Conservation (phyloP, 2,888 invertebrate species). For the Himalopsyche japonica region DNA sequence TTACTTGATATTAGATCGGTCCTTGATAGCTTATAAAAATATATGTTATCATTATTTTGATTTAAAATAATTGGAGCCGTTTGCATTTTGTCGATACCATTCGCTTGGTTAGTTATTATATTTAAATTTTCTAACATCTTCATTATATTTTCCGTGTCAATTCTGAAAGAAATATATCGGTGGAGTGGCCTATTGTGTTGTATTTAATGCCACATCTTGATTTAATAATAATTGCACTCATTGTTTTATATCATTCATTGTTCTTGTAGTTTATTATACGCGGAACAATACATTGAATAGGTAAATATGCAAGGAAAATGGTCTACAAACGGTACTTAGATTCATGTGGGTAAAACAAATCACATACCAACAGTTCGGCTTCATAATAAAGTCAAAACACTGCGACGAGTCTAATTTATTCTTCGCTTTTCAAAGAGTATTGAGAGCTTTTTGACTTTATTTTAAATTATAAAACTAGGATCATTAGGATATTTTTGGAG, state of each 20-base stretch:
- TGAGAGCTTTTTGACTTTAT: too few relatives aligned
- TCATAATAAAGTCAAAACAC: neutral
- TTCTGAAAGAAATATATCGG: neutral
- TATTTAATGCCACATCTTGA: slow-evolving; percentile 25
- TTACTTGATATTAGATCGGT: too few relatives aligned
- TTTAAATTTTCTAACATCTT: neutral
- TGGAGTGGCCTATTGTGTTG: slow-evolving; percentile 14
- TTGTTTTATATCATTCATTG: slow-evolving; percentile 30
- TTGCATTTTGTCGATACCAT: too few relatives aligned
- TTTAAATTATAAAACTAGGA: too few relatives aligned
- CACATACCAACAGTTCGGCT: neutral
- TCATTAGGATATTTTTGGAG: too few relatives aligned
- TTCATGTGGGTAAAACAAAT: neutral
- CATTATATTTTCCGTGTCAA: neutral
- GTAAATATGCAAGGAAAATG: neutral
- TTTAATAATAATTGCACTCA: slow-evolving; percentile 28
- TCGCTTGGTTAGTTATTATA: neutral
- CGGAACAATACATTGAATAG: slow-evolving; percentile 10
- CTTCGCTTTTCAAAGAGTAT: too few relatives aligned
- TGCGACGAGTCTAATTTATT: neutral
- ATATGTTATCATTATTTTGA: too few relatives aligned
- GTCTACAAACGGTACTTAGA: neutral
- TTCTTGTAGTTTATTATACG: slow-evolving; percentile 18
- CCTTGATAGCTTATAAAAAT: too few relatives aligned
- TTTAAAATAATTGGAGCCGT: too few relatives aligned